Percentiles rank a stretch among this genome's conserved stretches.
Evolutionary conservation across 2,113 vertebrate species (phyloP).

Genomic region (Callopanchax toddi): DNA sequence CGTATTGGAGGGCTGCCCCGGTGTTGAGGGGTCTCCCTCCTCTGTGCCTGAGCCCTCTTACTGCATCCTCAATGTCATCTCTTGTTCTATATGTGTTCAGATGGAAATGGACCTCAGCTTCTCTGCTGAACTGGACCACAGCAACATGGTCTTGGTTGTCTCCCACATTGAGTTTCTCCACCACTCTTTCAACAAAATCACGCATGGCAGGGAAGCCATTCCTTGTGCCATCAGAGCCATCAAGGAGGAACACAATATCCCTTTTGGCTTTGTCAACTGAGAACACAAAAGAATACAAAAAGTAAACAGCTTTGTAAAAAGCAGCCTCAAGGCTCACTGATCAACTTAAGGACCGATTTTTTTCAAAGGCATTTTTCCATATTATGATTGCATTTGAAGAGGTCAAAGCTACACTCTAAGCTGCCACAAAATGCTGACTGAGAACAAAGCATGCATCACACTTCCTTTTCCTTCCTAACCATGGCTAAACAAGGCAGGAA

Average conservation of each 20-base stretch:
- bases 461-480: no score
- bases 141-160: constrained; percentile 54
- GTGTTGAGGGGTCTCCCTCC: constrained; percentile 56
- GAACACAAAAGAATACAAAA: constrained; percentile 5
- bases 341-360: no score
- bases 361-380: no score
- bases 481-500: no score
- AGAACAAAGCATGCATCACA: no score
- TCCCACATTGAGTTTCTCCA: constrained; percentile 46
- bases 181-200: constrained; percentile 51
- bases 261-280: constrained; percentile 39
- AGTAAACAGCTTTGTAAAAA: neutral
- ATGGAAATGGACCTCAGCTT: constrained; percentile 17
- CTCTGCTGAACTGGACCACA: constrained; percentile 60
- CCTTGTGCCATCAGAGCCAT: constrained; percentile 82
- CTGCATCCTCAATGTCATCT: neutral
- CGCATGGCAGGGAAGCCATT: constrained; percentile 55
- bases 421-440: no score
- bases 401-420: no score
- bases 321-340: no score
- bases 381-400: no score
- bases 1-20: constrained; percentile 51
- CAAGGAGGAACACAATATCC: constrained; percentile 68
- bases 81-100: neutral
- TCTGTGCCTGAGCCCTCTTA: constrained; percentile 17